phyloP scores from a whole-genome alignment of 2,888 invertebrate species.

The Phorcus lineatus region DNA sequence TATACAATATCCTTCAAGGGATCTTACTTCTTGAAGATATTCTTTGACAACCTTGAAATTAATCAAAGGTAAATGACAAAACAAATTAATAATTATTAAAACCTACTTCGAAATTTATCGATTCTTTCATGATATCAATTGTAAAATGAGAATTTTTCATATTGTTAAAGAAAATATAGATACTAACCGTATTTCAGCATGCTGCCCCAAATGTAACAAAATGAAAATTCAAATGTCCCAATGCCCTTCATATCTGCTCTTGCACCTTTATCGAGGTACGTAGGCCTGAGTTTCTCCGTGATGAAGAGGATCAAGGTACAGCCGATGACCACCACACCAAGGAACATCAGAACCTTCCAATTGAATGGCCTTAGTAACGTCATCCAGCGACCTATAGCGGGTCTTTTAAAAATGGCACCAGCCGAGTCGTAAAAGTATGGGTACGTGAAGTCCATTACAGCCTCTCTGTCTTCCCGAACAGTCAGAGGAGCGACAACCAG shows the following conservation, averaged over 20 bases:
- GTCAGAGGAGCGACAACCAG: neutral
- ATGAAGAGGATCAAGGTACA: neutral
- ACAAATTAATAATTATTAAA: too few relatives aligned
- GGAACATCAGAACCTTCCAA: neutral
- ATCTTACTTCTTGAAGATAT: too few relatives aligned
- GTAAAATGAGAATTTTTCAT: too few relatives aligned
- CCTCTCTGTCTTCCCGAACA: neutral
- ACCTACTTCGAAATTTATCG: too few relatives aligned
- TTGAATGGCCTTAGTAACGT: neutral
- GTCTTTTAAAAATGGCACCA: neutral
- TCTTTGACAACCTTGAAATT: too few relatives aligned
- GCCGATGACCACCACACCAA: neutral
- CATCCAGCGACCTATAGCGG: neutral
- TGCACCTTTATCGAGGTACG: neutral
- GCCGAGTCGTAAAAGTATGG: neutral
- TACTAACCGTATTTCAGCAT: neutral
- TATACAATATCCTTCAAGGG: too few relatives aligned
- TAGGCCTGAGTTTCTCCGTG: neutral
- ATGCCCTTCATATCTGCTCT: neutral
- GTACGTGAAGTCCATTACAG: neutral
- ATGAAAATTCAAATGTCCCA: neutral
- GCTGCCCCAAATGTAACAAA: neutral
- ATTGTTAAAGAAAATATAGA: too few relatives aligned
- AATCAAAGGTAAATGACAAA: too few relatives aligned
- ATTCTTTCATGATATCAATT: too few relatives aligned